Evolutionary conservation across 2,888 invertebrate genomes (phyloP).

Genomic region (Escarpia spicata): DNA sequence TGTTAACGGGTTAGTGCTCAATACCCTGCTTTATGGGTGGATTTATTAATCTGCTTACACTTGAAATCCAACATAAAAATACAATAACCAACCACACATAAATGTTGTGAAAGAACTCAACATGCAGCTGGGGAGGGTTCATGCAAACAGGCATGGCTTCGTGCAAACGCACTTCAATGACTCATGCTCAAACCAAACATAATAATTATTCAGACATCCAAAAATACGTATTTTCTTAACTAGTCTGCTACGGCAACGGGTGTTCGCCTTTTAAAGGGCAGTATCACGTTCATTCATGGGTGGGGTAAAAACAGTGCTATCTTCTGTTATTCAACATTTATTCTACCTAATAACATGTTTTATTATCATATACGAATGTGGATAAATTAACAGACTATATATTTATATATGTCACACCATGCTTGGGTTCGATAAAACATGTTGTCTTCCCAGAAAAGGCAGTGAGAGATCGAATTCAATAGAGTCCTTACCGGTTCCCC

Average conservation of each 20-base stretch:
- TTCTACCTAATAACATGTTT: neutral
- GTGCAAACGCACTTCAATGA: neutral
- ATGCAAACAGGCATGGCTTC: neutral
- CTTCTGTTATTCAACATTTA: neutral
- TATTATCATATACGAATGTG: conserved; percentile 1
- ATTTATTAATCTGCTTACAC: neutral
- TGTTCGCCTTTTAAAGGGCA: neutral
- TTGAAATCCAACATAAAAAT: neutral
- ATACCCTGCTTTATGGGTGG: neutral
- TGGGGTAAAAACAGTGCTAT: neutral
- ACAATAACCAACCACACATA: neutral
- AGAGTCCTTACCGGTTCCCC: conserved; percentile 78
- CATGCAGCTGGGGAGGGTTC: neutral
- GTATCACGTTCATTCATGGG: neutral
- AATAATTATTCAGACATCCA: neutral
- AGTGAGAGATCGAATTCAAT: neutral
- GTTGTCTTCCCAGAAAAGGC: conserved; percentile 25
- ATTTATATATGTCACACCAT: neutral
- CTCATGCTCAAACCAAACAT: neutral
- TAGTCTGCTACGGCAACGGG: neutral
- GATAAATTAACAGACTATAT: neutral
- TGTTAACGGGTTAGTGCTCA: neutral
- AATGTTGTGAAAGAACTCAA: neutral
- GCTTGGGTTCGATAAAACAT: neutral
- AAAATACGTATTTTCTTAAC: neutral